phyloP scores from a whole-genome alignment of 2,888 invertebrate genomes.

The Galerucella calmariensis region DNA sequence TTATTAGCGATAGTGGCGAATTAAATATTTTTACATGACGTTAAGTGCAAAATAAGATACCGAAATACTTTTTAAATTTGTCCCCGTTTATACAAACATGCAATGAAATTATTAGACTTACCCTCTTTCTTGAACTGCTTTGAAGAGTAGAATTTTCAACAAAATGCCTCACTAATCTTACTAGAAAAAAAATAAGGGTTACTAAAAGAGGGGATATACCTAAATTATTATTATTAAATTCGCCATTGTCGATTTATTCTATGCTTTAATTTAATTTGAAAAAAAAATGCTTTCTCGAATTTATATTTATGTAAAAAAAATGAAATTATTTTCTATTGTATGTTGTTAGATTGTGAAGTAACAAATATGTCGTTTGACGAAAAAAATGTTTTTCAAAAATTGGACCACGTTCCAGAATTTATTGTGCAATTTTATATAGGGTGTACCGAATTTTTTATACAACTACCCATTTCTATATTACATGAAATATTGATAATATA shows the following conservation, averaged over 20 bases:
- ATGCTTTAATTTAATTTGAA: conserved; percentile 43
- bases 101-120: neutral
- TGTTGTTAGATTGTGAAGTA: conserved; percentile 48
- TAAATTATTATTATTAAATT: neutral
- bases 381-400: conserved; percentile 35
- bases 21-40: neutral
- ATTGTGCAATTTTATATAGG: conserved; percentile 46
- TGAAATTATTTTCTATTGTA: conserved; percentile 48
- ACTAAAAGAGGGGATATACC: no score
- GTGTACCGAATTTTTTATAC: neutral
- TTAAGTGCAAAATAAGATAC: neutral
- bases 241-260: conserved; percentile 21
- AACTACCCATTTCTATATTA: neutral
- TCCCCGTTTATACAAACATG: neutral
- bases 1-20: neutral
- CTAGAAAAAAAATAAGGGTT: neutral
- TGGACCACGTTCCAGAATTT: conserved; percentile 48
- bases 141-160: no score
- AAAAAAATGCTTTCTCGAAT: conserved; percentile 45
- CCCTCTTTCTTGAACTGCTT: no score
- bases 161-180: no score
- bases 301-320: conserved; percentile 49
- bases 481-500: no score
- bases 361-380: conserved; percentile 43
- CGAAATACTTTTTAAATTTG: neutral